Conservation (phyloP, 2,797 vertebrate genomes). For the Rhinoraja longicauda region DNA sequence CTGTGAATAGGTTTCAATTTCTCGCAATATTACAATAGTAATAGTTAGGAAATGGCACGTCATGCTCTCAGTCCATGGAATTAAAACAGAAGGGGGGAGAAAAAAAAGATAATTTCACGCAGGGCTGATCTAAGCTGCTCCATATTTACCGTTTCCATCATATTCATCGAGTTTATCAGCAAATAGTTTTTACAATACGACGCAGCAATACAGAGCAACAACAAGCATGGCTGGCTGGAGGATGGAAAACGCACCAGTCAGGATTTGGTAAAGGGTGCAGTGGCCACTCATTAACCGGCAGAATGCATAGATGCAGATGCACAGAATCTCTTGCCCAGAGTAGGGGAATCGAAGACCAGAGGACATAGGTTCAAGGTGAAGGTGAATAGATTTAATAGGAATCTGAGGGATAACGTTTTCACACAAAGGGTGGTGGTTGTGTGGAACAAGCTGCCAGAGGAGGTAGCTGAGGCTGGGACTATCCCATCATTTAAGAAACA, state of each 20-base stretch:
- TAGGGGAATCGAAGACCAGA: too few species aligned
- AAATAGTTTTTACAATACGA: not conserved
- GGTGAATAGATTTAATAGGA: too few species aligned
- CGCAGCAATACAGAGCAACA: not conserved
- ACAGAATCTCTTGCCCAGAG: too few species aligned
- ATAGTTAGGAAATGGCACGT: not conserved
- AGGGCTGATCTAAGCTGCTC: slow-evolving; percentile 28
- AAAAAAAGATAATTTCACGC: slow-evolving; percentile 30
- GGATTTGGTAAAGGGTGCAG: not conserved
- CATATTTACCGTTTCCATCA: not conserved
- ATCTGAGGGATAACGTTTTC: too few species aligned
- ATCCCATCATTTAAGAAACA: too few species aligned
- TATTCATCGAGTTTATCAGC: slow-evolving; percentile 11
- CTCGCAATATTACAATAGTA: not conserved
- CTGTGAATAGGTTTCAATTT: slow-evolving; percentile 16
- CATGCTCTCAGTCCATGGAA: not conserved
- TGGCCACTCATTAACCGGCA: not conserved
- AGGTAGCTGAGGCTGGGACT: too few species aligned
- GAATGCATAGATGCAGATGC: too few species aligned
- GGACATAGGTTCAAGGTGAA: too few species aligned
- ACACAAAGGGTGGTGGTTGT: too few species aligned
- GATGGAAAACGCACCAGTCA: not conserved
- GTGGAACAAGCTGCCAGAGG: too few species aligned
- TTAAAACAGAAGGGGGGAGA: not conserved
- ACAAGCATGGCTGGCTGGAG: not conserved